Conservation (phyloP, 2,797 vertebrate species). For the Sebastes diaconus region DNA sequence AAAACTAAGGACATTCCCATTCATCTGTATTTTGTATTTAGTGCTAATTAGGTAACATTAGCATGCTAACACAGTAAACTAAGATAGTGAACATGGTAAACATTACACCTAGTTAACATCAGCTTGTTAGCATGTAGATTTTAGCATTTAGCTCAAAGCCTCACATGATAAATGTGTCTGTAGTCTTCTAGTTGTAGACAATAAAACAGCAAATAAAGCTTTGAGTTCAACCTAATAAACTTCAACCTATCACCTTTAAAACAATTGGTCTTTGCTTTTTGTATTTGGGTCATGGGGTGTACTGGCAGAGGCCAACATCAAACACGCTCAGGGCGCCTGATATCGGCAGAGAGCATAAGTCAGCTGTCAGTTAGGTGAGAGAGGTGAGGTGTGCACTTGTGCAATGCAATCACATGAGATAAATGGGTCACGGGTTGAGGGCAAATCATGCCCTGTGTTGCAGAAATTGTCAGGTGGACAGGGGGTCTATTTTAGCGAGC, state of each 20-base stretch:
- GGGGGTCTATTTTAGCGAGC: constrained; percentile 79
- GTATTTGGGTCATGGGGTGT: no score
- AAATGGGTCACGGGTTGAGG: constrained; percentile 71
- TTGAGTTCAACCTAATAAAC: background rate
- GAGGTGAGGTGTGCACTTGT: constrained; percentile 49
- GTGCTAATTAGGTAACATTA: background rate
- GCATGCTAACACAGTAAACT: background rate
- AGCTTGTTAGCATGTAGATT: background rate
- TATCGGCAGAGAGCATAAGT: constrained; percentile 35
- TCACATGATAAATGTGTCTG: background rate
- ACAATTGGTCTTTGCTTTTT: background rate
- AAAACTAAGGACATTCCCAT: background rate
- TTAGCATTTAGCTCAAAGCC: background rate
- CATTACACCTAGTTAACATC: background rate
- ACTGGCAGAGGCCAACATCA: constrained; percentile 16
- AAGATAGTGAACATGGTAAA: background rate
- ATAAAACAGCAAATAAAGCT: background rate
- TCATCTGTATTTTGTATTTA: background rate
- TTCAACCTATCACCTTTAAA: background rate
- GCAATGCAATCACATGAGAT: constrained; percentile 58
- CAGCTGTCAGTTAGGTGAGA: constrained; percentile 57
- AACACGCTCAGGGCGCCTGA: constrained; percentile 32
- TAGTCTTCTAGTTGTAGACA: background rate
- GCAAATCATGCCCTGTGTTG: constrained; percentile 67
- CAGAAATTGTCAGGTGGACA: constrained; percentile 71